Evolutionary conservation across 2,888 invertebrate genomes (phyloP), one percentile per base, ranked within the genome.

Genomic region (Apamea crenata): DNA sequence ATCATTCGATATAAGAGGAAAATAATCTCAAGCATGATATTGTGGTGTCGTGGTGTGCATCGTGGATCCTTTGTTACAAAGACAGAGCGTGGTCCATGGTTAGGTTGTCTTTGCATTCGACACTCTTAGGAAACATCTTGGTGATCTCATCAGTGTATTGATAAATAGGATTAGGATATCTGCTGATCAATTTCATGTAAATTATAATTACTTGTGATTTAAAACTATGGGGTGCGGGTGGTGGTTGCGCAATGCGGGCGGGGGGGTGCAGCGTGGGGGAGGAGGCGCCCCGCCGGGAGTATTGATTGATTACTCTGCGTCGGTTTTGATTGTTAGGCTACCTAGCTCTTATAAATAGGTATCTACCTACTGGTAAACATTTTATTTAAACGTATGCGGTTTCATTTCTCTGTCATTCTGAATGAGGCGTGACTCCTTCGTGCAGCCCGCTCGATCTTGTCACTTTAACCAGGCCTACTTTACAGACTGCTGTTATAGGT

Each of bases 231-330:
- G n/a, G 18, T 5, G 1, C 18, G 25, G 0, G 2, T 7, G 3
- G 32, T 1, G 2, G 14, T 12, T 44, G 44, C 18, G 8, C 29
- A 18, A 12, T 32, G 12, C n/a, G 70, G 0, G 32, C 1, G 12
- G n/a, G 18, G 40, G 14, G 16, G 10, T 16, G 7, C 21, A 10
- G 18, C 1, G 10, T 7, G 7, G 4, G n/a, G 2, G 1, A 4
- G 32, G 66, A 32, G 3, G 36, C n/a, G 21, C 21, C 32, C 16
- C 18, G 29, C 25, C n/a, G 14, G n/a, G 44, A 8, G n/a, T 74
- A 50, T 63, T 59, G 56, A 67, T 67, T 50, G 47, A 77, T 78
- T 59, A 14, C 29, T 25, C 47, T 18, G 56, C 5, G 32, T 61
- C 6, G 32, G 10, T 73, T 77, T 74, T 5, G 2, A 40, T 36